These are phyloP conservation scores for Sarotherodon lohbergeri DNA, from an alignment of 2,113 vertebrate species.

Conservation along the genomic window DNA sequence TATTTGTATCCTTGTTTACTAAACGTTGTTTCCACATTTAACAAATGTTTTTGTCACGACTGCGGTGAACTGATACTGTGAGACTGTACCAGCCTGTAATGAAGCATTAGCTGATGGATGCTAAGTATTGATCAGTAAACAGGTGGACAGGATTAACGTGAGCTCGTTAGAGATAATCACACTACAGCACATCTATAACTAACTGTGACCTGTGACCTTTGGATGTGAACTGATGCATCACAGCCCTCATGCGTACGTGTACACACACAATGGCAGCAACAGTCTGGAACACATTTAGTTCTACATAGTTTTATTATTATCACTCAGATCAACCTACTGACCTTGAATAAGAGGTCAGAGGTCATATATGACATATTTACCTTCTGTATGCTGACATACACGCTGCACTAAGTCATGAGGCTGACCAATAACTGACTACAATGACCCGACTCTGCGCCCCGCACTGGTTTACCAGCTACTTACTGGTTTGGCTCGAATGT, in stretches of 20 bases:
- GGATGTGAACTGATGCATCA: no score
- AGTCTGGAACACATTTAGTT: not conserved
- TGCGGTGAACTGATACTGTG: not conserved
- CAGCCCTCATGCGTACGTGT: not conserved
- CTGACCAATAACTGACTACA: not conserved
- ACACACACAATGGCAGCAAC: not conserved
- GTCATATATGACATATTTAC: not conserved
- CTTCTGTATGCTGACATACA: no score
- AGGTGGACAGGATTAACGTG: no score
- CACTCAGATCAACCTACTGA: fast-evolving
- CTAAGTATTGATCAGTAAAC: no score
- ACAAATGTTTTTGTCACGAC: not conserved
- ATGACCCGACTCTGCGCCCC: fast-evolving
- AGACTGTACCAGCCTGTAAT: fast-evolving
- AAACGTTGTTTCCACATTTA: not conserved
- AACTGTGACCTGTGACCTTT: no score
- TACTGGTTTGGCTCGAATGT: constrained; percentile 90
- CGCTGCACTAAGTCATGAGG: not conserved
- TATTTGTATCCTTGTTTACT: not conserved
- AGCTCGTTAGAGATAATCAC: no score
- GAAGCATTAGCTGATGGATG: no score
- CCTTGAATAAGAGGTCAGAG: not conserved
- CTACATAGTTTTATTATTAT: not conserved
- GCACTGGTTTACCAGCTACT: constrained; percentile 43
- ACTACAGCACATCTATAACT: no score